Percentiles rank a stretch among this genome's conserved stretches.
These are phyloP conservation scores for Pterophyllum scalare DNA, from an alignment of 2,113 vertebrate genomes.

Conservation along the genomic window DNA sequence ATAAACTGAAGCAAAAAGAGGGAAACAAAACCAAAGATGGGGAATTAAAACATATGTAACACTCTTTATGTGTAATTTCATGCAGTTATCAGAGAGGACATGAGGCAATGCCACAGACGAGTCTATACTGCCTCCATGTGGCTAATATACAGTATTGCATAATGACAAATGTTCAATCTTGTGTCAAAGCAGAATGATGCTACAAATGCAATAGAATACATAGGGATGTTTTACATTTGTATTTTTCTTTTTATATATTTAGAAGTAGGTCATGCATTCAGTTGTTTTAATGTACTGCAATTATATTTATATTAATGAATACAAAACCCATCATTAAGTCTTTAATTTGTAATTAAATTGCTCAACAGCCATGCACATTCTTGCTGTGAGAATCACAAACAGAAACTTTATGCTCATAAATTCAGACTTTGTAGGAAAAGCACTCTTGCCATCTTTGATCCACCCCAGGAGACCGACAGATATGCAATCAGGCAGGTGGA, in stretches of 20 bases:
- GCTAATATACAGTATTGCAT: conserved; percentile 2
- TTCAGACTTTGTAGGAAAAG: not conserved
- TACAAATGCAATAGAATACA: not conserved
- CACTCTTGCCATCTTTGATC: not conserved
- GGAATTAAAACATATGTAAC: not conserved
- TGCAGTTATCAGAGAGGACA: not conserved
- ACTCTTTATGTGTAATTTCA: not conserved
- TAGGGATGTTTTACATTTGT: not conserved
- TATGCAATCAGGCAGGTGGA: not conserved
- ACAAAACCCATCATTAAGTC: not conserved
- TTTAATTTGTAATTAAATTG: not conserved
- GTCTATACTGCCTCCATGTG: conserved; percentile 50
- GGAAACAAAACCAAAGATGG: not conserved
- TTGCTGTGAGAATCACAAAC: not conserved
- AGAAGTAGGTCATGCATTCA: not conserved
- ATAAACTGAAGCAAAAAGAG: not conserved
- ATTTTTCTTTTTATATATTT: not conserved
- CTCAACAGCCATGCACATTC: not conserved
- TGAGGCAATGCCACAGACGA: not conserved
- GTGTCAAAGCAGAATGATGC: not conserved
- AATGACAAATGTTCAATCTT: not conserved
- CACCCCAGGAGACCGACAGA: not conserved
- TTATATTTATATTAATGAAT: no score
- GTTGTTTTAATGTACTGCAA: not conserved
- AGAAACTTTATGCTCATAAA: not conserved